Evolutionary conservation across 2,888 invertebrate genomes (phyloP), one percentile per base, ranked within the genome.

Genomic region (Amphipyra tragopoginis): DNA sequence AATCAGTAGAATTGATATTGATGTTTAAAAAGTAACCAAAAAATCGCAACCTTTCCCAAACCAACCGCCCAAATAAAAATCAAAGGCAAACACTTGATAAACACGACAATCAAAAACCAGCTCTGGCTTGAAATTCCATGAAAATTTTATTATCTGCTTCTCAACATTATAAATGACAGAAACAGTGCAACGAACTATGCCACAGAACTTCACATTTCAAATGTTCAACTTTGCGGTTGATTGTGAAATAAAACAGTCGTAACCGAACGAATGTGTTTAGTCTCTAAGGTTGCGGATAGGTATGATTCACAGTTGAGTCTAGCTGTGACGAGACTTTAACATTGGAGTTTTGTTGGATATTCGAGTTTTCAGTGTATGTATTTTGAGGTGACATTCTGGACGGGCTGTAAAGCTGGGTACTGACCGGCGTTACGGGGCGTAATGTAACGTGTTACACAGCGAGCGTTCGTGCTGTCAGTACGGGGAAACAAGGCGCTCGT

Each of bases 241-340:
- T 45, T 71, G 67, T 39, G 53, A 57, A 52, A 61, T 72, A 68
- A 61, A 72, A 55, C 39, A 44, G 50, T 55, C 54, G 21, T 39
- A 52, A 45, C 38, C 14, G 15, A 33, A 36, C 21, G 6, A 55
- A 52, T 68, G 38, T 58, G 44, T 39, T 48, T 43, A 52, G 60
- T 58, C 40, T 55, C 10, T 52, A 55, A 68, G 21, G 21, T 34
- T 55, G 36, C 0, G n/a, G 29, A 7, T 42, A 39, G 13, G 56
- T 42, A 14, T 10, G 44, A 39, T 1, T 50, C 13, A 40, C n/a
- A 33, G 21, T n/a, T 13, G 21, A 10, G 6, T 9, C 6, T 36
- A 15, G n/a, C 10, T 39, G 13, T 11, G 34, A n/a, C 15, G 9
- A 5, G 14, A 21, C n/a, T 45, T 9, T 45, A 10, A n/a, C n/a